These are phyloP conservation scores for Hypsopygia costalis DNA, from an alignment of 2,888 invertebrate species.

Conservation along the genomic window DNA sequence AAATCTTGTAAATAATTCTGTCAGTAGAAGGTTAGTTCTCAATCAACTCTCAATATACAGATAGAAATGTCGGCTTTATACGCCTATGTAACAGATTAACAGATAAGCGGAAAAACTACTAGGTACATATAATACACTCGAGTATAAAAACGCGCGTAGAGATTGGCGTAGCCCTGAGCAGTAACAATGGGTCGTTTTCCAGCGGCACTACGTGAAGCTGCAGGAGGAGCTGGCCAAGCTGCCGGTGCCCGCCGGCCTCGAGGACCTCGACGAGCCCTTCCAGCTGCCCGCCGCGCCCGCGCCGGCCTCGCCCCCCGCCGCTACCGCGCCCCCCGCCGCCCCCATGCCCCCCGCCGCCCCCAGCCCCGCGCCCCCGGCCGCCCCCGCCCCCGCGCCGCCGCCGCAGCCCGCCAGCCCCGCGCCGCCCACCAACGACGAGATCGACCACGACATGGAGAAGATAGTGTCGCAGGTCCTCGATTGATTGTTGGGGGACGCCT, in stretches of 20 bases:
- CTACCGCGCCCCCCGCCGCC: conserved; percentile 34
- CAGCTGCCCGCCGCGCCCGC: conserved; percentile 55
- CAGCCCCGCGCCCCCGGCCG: conserved; percentile 44
- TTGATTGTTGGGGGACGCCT: conserved; percentile 22
- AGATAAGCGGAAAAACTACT: no score
- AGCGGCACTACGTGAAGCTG: conserved; percentile 90
- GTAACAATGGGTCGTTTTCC: no score
- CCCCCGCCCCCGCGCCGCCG: conserved; percentile 50
- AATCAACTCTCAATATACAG: no score
- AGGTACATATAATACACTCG: no score
- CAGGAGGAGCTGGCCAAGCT: conserved; percentile 93
- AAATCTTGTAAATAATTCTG: no score
- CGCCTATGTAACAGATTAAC: no score
- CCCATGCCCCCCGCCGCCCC: conserved; percentile 30
- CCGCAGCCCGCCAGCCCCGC: conserved; percentile 15
- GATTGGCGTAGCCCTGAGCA: no score
- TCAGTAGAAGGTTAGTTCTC: no score
- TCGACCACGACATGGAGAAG: conserved; percentile 89
- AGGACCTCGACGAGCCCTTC: conserved; percentile 84
- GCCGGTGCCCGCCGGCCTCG: conserved; percentile 87
- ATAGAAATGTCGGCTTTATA: no score
- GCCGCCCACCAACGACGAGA: conserved; percentile 58
- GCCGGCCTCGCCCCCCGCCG: conserved; percentile 43
- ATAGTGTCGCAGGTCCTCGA: conserved; percentile 83
- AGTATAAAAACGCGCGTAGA: no score